Base-by-base conservation (phyloP, 2,113 vertebrate species). In the Diphyllodes magnificus region DNA sequence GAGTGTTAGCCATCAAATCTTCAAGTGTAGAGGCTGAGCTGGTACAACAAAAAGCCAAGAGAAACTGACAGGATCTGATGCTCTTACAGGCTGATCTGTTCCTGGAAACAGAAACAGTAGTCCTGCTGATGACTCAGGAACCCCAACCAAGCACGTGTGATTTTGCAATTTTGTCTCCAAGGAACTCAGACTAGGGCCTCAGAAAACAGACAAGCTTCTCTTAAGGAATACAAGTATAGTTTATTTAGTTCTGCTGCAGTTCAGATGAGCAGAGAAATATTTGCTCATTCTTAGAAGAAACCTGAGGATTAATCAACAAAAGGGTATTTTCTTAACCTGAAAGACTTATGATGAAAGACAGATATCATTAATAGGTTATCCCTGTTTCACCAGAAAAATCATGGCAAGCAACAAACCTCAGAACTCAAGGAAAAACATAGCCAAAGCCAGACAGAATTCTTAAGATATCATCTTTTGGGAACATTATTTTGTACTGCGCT, bases 11-110 rank as follows among this genome's bases (percentile, higher is more conserved):
- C 40, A 82, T 24, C 47, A 90, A 63, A 50, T 20, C 45, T 69
- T 68, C 49, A 37, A 0, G 0, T 7, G 7, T 10, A 79, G 47
- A 17, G 66, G 45, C 17, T 45, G 18, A 85, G n/a, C 19, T 40
- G 33, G 13, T 25, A 23, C n/a, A 64, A 40, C 16, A 73, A 21
- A 79, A 79, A 75, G 7, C 8, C 6, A 68, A 72, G 28, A 54
- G 30, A 63, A 82, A 49, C 24, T n/a, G 33, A 39, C 7, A 44
- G 40, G 45, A 61, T 40, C 15, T 31, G 1, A 19, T 81, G 64
- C 11, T 88, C 40, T 86, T 27, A 13, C 15, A 56, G 31, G 15
- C 7, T 56, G 31, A 49, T 72, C 54, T 64, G 37, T 33, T 84
- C 53, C 53, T 87, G 49, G 64, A 92, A 93, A 51, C 27, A 50